These are phyloP conservation scores for Encarsia formosa DNA, from an alignment of 2,888 invertebrate genomes.

Conservation along the genomic window DNA sequence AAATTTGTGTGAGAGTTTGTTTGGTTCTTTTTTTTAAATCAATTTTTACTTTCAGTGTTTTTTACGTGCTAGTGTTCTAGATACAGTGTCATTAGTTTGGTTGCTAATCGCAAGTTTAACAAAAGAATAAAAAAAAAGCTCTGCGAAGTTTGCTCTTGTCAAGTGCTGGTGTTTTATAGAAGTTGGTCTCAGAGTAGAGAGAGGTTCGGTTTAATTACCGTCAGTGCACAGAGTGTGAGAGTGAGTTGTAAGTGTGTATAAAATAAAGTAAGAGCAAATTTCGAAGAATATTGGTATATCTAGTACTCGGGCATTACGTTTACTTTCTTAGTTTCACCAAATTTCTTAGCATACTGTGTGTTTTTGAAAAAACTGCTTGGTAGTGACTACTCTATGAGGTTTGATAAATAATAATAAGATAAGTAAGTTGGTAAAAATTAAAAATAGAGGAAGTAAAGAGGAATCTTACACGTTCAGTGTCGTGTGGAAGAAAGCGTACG, in stretches of 20 bases:
- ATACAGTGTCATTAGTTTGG: conserved; percentile 20
- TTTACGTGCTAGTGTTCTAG: conserved; percentile 22
- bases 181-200: not conserved
- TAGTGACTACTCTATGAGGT: too few species aligned
- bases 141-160: conserved; percentile 19
- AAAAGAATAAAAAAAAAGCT: conserved; percentile 2
- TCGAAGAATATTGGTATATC: conserved; percentile 6
- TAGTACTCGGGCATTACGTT: conserved; percentile 7
- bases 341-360: too few species aligned
- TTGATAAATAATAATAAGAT: too few species aligned
- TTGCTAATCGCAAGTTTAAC: conserved; percentile 3
- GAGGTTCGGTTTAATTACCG: conserved; percentile 3
- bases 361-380: too few species aligned
- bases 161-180: not conserved
- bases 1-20: conserved; percentile 6
- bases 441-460: too few species aligned
- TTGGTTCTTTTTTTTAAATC: too few species aligned
- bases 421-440: too few species aligned
- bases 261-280: conserved; percentile 18
- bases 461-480: too few species aligned
- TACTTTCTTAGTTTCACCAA: conserved; percentile 18
- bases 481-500: too few species aligned
- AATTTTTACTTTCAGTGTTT: too few species aligned
- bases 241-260: conserved; percentile 2
- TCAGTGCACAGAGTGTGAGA: conserved; percentile 20